phyloP scores from a whole-genome alignment of 2,113 vertebrate genomes.

The Sinocyclocheilus rhinocerous region DNA sequence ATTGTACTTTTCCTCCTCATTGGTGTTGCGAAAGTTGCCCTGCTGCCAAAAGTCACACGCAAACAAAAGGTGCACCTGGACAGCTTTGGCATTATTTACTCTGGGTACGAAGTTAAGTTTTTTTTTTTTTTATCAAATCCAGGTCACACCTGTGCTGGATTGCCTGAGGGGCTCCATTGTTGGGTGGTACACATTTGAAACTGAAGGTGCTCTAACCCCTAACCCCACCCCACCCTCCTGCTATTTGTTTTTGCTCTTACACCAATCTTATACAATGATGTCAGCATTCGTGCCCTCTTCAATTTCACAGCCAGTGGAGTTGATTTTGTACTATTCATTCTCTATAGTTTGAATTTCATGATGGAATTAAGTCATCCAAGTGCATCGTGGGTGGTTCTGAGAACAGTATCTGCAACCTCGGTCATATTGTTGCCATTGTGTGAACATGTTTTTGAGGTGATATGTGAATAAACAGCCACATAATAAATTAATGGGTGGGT shows the following conservation, averaged over 20 bases:
- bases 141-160: conserved; percentile 78
- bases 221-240: conserved; percentile 55
- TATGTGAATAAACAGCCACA: not conserved
- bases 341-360: conserved; percentile 27
- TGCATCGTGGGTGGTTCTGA: not conserved
- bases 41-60: conserved; percentile 69
- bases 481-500: not conserved
- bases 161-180: conserved; percentile 71
- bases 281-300: conserved; percentile 34
- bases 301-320: conserved; percentile 18
- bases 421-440: conserved; percentile 7
- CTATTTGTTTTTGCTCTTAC: conserved; percentile 48
- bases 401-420: not conserved
- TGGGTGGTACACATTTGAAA: conserved; percentile 68
- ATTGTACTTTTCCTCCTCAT: conserved; percentile 53
- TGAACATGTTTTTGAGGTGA: not conserved
- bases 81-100: conserved; percentile 72
- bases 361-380: conserved; percentile 18
- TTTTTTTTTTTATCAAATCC: conserved; percentile 74
- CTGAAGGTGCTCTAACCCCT: conserved; percentile 64
- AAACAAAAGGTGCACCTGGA: conserved; percentile 79
- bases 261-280: conserved; percentile 52
- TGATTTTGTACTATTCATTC: conserved; percentile 1
- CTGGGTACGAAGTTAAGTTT: conserved; percentile 75
- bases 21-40: conserved; percentile 68